Percentiles rank a stretch among this genome's conserved stretches.
These are phyloP conservation scores for Taurulus bubalis DNA, from an alignment of 2,113 vertebrate species.

Conservation along the genomic window DNA sequence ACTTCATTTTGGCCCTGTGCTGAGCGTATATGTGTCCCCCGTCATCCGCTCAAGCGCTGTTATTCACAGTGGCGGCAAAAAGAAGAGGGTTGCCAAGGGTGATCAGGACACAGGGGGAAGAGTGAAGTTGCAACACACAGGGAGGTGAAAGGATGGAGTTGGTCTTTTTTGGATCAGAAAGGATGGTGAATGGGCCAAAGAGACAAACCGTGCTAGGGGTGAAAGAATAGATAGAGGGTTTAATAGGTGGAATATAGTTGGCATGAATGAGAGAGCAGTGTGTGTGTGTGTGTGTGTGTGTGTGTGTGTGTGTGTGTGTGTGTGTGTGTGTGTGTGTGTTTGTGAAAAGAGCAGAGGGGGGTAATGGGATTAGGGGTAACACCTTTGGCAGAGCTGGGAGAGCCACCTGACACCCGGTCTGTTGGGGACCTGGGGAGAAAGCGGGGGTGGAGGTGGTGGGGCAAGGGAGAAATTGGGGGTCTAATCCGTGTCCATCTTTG, in stretches of 20 bases:
- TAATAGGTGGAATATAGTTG: conserved; percentile 70
- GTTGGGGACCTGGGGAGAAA: conserved; percentile 86
- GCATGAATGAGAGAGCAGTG: conserved; percentile 62
- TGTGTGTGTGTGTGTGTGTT: conserved; percentile 55
- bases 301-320: conserved; percentile 52
- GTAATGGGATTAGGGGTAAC: conserved; percentile 99
- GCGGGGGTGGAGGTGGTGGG: conserved; percentile 58
- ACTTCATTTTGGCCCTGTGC: conserved; percentile 52
- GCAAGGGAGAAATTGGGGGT: conserved; percentile 81
- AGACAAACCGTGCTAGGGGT: conserved; percentile 64
- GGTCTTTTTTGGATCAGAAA: conserved; percentile 70
- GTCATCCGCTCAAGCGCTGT: conserved; percentile 53
- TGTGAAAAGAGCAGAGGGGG: conserved; percentile 67
- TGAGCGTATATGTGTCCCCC: conserved; percentile 28
- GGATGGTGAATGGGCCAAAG: conserved; percentile 55
- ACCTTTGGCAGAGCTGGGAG: conserved; percentile 91
- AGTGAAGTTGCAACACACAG: conserved; percentile 28
- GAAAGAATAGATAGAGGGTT: conserved; percentile 66
- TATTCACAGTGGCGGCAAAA: conserved; percentile 33
- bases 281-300: conserved; percentile 50
- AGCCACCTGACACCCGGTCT: conserved; percentile 98
- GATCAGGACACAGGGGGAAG: conserved; percentile 39
- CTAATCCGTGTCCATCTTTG: conserved; percentile 98
- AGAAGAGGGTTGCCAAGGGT: conserved; percentile 60
- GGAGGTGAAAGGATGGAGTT: conserved; percentile 65